phyloP scores from a whole-genome alignment of 2,888 invertebrate species.

The Drosophila lacicola region DNA sequence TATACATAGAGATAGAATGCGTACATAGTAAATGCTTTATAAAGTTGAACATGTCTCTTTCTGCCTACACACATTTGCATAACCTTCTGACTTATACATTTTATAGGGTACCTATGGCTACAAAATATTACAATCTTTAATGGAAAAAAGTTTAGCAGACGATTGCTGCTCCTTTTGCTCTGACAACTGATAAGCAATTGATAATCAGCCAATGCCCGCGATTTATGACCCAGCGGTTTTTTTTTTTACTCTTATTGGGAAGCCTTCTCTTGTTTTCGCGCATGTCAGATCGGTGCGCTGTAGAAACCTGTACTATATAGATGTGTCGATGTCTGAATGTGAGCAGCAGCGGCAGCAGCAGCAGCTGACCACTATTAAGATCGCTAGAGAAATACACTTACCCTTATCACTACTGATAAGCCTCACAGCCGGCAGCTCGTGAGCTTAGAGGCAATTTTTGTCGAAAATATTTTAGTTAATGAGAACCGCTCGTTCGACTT shows the following conservation, averaged over 20 bases:
- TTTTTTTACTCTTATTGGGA: conserved; percentile 31
- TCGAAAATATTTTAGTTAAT: conserved; percentile 52
- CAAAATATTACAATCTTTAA: too few relatives aligned
- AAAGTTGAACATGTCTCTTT: too few relatives aligned
- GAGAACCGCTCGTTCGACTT: conserved; percentile 30
- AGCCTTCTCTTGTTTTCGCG: conserved; percentile 44
- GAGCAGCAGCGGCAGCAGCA: conserved; percentile 7
- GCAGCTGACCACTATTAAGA: conserved; percentile 4
- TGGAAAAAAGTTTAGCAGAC: conserved; percentile 1
- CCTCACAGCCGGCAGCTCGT: conserved; percentile 1
- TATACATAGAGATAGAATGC: too few relatives aligned
- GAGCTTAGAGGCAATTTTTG: conserved; percentile 4
- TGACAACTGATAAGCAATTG: conserved; percentile 49
- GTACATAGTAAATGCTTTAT: too few relatives aligned
- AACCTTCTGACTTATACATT: too few relatives aligned
- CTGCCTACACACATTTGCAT: too few relatives aligned
- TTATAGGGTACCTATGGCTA: too few relatives aligned
- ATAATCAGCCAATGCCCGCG: conserved; percentile 54
- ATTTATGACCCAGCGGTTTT: conserved; percentile 41
- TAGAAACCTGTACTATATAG: neutral
- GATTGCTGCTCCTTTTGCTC: conserved; percentile 2
- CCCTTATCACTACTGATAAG: conserved; percentile 55
- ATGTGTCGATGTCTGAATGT: conserved; percentile 6
- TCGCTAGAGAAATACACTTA: conserved; percentile 14
- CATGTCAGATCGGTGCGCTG: conserved; percentile 13